A percentile compares a stretch with the other conserved stretches of the same genome.
Evolutionary conservation across 2,888 invertebrate genomes (phyloP).

Genomic region (Gonocerus acuteangulatus): DNA sequence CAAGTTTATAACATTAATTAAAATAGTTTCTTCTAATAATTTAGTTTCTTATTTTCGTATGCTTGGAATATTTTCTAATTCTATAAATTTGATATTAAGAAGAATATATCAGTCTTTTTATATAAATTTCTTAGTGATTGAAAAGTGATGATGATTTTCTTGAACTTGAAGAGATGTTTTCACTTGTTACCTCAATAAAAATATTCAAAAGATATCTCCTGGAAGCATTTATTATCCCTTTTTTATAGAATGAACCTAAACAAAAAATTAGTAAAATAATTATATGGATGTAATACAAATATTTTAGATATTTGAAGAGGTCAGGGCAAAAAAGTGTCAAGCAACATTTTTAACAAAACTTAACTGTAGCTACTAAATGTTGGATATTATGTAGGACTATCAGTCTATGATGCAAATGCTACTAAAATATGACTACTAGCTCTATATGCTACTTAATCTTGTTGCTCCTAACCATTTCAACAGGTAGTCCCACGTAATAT

Average conservation of each 20-base stretch:
- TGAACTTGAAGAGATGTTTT: conserved; percentile 6
- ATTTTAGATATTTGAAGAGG: too few relatives aligned
- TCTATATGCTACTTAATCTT: too few relatives aligned
- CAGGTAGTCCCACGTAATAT: too few relatives aligned
- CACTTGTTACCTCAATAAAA: not conserved
- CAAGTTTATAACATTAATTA: not conserved
- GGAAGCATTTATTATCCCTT: conserved; percentile 13
- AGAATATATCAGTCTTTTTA: conserved; percentile 14
- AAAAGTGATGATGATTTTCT: not conserved
- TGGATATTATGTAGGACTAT: too few relatives aligned
- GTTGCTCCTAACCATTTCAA: too few relatives aligned
- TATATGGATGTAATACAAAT: too few relatives aligned
- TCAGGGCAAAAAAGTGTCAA: too few relatives aligned
- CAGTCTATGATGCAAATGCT: too few relatives aligned
- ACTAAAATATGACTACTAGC: too few relatives aligned
- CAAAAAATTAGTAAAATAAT: too few relatives aligned
- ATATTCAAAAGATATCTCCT: not conserved
- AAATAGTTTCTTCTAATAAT: not conserved
- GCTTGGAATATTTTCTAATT: not conserved
- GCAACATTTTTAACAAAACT: too few relatives aligned
- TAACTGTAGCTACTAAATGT: too few relatives aligned
- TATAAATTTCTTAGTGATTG: not conserved
- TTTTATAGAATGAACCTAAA: conserved; percentile 4
- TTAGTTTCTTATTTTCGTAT: not conserved
- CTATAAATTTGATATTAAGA: conserved; percentile 14